These are phyloP conservation scores for Speoplatyrhinus poulsoni DNA, from an alignment of 2,113 vertebrate genomes.

Conservation along the genomic window DNA sequence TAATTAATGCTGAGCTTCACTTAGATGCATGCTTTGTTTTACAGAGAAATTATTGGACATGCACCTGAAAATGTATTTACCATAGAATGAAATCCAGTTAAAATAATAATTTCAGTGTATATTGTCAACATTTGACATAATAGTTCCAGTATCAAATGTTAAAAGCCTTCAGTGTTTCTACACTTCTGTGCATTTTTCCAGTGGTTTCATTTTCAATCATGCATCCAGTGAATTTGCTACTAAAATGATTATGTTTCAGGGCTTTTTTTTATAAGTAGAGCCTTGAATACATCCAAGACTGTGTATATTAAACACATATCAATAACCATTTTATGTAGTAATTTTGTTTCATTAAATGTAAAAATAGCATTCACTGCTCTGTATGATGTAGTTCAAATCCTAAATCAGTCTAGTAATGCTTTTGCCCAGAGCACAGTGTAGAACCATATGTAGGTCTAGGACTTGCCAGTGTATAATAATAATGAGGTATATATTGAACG, in stretches of 20 bases:
- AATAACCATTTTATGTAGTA: background rate
- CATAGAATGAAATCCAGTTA: conserved; percentile 57
- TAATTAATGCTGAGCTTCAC: background rate
- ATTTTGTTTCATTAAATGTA: background rate
- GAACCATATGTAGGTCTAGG: conserved; percentile 29
- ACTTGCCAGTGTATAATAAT: conserved; percentile 61
- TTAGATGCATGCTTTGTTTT: conserved; percentile 27
- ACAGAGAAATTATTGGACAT: conserved; percentile 44
- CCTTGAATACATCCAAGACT: background rate
- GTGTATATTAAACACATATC: background rate
- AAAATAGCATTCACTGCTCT: conserved; percentile 14
- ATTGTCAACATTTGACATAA: conserved; percentile 58
- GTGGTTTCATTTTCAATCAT: conserved; percentile 47
- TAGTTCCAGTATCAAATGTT: conserved; percentile 15
- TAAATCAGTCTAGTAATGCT: conserved; percentile 29
- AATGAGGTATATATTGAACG: conserved; percentile 62
- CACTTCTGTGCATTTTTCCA: conserved; percentile 39
- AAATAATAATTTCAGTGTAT: conserved; percentile 67
- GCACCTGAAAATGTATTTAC: conserved; percentile 37
- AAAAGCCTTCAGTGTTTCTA: conserved; percentile 43
- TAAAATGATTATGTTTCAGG: conserved; percentile 15
- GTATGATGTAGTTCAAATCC: conserved; percentile 32
- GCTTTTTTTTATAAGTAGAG: background rate
- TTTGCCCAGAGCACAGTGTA: conserved; percentile 40
- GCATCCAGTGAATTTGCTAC: conserved; percentile 38